Evolutionary conservation across 2,888 invertebrate species (phyloP).

Genomic region (Microdon myrmicae): DNA sequence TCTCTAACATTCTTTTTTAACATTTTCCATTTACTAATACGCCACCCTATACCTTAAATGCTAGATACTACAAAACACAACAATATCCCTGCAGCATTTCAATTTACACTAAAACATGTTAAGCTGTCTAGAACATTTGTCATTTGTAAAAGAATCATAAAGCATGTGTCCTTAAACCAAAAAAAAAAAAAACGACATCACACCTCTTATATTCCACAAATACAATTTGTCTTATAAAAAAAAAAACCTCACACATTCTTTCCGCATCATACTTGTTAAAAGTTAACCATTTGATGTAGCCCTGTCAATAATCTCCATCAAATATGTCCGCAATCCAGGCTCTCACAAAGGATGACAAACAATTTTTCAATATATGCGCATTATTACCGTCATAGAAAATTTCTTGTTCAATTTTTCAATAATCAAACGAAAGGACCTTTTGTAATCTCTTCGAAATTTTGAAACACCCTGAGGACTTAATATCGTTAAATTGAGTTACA

Average conservation of each 20-base stretch:
- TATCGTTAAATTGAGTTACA: conserved; percentile 48
- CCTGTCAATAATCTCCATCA: no score
- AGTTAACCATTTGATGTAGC: no score
- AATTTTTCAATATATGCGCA: conserved; percentile 32
- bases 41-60: no score
- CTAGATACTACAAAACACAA: no score
- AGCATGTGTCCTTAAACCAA: no score
- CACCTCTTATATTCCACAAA: no score
- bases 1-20: no score
- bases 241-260: no score
- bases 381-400: conserved; percentile 39
- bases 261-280: no score
- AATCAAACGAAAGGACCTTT: conserved; percentile 32
- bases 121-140: conserved; percentile 46
- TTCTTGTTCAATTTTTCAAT: conserved; percentile 33
- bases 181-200: no score
- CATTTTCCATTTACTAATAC: no score
- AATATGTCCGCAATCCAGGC: neutral
- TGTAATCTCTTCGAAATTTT: conserved; percentile 41
- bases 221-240: no score
- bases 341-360: conserved; percentile 13
- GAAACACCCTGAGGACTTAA: conserved; percentile 44
- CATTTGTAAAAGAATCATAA: conserved; percentile 26
- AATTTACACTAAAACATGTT: conserved; percentile 47
- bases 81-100: conserved; percentile 30